Percentiles rank a stretch among this genome's conserved stretches.
phyloP scores from a whole-genome alignment of 2,113 vertebrate species.

The Quiscalus mexicanus region DNA sequence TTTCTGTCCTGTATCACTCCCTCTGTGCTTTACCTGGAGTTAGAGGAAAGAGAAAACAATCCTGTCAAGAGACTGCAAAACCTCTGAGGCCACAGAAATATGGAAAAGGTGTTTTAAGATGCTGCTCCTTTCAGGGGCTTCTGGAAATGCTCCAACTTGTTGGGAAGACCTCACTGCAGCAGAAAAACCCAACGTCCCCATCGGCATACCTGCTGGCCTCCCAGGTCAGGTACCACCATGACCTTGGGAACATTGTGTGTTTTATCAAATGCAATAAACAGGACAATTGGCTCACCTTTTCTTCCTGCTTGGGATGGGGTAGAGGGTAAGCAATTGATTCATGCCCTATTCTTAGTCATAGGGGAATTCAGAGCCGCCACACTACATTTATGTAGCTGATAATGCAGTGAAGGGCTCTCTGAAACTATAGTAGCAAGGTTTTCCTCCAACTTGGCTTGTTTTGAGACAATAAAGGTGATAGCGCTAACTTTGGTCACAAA shows the following conservation, averaged over 20 bases:
- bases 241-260: background rate
- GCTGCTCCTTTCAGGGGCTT: background rate
- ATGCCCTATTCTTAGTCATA: background rate
- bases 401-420: background rate
- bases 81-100: background rate
- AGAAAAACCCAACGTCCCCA: fast-evolving
- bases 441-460: background rate
- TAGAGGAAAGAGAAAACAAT: background rate
- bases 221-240: fast-evolving
- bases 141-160: background rate
- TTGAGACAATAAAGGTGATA: background rate
- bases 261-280: background rate
- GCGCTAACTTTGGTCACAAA: background rate
- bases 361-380: background rate
- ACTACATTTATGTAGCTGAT: background rate
- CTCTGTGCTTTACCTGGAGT: background rate
- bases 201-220: background rate
- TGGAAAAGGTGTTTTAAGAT: background rate
- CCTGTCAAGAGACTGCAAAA: background rate
- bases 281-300: background rate
- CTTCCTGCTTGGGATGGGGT: background rate
- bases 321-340: background rate
- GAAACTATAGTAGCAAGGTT: background rate
- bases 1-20: background rate
- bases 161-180: background rate